These are phyloP conservation scores for Xestia ashworthii DNA, from an alignment of 2,888 invertebrate genomes.

Conservation along the genomic window DNA sequence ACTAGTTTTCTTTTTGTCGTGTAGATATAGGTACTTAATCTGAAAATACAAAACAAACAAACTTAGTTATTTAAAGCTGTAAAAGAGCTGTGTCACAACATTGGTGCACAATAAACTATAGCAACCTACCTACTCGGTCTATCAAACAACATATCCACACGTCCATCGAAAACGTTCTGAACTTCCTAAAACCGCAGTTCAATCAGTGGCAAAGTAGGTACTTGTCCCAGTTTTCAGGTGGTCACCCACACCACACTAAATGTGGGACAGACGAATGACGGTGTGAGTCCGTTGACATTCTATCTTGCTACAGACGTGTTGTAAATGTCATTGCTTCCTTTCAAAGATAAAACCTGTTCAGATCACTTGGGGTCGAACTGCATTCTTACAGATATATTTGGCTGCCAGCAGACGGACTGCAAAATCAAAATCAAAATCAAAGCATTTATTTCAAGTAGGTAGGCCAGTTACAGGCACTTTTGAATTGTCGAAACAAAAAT, in stretches of 20 bases:
- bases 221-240: constrained; percentile 18
- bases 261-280: background rate
- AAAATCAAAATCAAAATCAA: no score
- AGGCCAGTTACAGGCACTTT: no score
- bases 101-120: background rate
- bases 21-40: no score
- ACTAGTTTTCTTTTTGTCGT: no score
- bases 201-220: constrained; percentile 26
- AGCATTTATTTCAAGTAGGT: no score
- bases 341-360: background rate
- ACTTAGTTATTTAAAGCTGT: no score
- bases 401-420: no score
- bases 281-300: background rate
- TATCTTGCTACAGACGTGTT: background rate
- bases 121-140: background rate
- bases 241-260: background rate
- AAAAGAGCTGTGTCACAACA: background rate
- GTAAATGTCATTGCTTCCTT: background rate
- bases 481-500: no score
- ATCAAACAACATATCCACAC: constrained; percentile 3
- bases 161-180: constrained; percentile 13
- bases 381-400: no score
- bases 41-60: no score
- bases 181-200: constrained; percentile 34
- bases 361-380: no score